These are phyloP conservation scores for Drosophila ercepeae DNA, from an alignment of 1,140 invertebrate species.

Conservation along the genomic window DNA sequence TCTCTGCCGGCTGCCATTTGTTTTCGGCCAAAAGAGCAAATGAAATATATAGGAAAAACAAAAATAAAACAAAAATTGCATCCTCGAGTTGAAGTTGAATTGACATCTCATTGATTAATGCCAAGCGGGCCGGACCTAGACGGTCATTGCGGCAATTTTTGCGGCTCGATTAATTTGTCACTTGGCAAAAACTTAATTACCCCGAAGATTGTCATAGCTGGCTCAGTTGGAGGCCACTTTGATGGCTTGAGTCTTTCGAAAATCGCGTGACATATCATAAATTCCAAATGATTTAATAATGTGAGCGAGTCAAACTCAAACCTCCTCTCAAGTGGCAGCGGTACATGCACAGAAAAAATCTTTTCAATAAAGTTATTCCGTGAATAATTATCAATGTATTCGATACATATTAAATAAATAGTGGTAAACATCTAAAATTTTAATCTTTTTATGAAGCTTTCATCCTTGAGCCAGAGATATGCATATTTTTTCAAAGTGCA, in stretches of 20 bases:
- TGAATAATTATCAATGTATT: not conserved
- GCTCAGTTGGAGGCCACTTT: constrained; percentile 62
- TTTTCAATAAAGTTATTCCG: not conserved
- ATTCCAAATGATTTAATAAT: constrained; percentile 64
- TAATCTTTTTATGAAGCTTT: not conserved
- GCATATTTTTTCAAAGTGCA: constrained; percentile 1
- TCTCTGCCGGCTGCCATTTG: constrained; percentile 38
- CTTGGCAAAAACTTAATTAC: constrained; percentile 72
- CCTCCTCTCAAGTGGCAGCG: constrained; percentile 3
- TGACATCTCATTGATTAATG: constrained; percentile 72
- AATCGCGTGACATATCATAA: constrained; percentile 75
- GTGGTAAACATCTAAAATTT: not conserved
- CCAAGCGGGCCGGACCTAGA: constrained; percentile 37
- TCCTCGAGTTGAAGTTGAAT: constrained; percentile 42
- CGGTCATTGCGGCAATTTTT: constrained; percentile 42
- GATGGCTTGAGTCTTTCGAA: constrained; percentile 67
- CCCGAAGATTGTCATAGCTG: constrained; percentile 72
- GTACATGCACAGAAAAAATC: constrained; percentile 1
- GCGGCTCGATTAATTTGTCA: constrained; percentile 62
- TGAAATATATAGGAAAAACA: not conserved
- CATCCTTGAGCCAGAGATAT: not conserved
- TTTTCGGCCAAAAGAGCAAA: constrained; percentile 26
- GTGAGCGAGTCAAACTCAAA: constrained; percentile 21
- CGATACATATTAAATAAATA: no score
- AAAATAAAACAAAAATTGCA: constrained; percentile 47